These are phyloP conservation scores for Aphelinus atriplicis DNA, from an alignment of 1,140 invertebrate genomes.

Conservation along the genomic window DNA sequence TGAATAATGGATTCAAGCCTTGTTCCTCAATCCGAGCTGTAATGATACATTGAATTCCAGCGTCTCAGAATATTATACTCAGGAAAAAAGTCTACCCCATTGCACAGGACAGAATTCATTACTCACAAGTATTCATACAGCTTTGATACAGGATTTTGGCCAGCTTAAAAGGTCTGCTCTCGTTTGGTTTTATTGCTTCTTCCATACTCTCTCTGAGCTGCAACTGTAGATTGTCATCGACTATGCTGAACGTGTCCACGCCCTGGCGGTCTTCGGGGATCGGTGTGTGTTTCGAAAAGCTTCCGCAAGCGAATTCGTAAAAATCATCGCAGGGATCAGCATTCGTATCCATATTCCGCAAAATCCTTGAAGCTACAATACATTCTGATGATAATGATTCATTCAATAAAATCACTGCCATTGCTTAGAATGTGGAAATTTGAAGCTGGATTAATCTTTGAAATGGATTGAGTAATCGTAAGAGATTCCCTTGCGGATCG, in stretches of 20 bases:
- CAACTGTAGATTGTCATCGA: constrained; percentile 81
- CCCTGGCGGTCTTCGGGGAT: constrained; percentile 81
- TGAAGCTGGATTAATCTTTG: too few species aligned
- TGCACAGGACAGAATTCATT: not conserved
- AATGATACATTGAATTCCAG: not conserved
- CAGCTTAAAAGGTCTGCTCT: constrained; percentile 77
- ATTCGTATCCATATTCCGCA: constrained; percentile 77
- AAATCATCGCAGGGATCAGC: constrained; percentile 92
- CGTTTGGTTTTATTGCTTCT: constrained; percentile 70
- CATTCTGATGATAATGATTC: too few species aligned
- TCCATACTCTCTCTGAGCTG: constrained; percentile 80
- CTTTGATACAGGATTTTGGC: constrained; percentile 81
- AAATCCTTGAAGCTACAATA: constrained; percentile 66
- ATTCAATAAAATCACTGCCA: too few species aligned
- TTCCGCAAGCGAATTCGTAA: constrained; percentile 66
- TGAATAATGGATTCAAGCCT: constrained; percentile 75
- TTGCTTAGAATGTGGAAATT: too few species aligned
- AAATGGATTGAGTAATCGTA: too few species aligned
- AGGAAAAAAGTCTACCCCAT: not conserved
- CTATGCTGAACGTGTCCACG: constrained; percentile 81
- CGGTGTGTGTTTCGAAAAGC: constrained; percentile 75
- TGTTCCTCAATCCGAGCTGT: constrained; percentile 69
- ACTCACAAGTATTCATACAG: constrained; percentile 86
- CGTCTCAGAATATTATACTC: too few species aligned
- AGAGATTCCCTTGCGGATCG: too few species aligned